A percentile compares a stretch with the other conserved stretches of the same genome.
phyloP scores from a whole-genome alignment of 2,797 vertebrate genomes.

The Darevskia nairensis region DNA sequence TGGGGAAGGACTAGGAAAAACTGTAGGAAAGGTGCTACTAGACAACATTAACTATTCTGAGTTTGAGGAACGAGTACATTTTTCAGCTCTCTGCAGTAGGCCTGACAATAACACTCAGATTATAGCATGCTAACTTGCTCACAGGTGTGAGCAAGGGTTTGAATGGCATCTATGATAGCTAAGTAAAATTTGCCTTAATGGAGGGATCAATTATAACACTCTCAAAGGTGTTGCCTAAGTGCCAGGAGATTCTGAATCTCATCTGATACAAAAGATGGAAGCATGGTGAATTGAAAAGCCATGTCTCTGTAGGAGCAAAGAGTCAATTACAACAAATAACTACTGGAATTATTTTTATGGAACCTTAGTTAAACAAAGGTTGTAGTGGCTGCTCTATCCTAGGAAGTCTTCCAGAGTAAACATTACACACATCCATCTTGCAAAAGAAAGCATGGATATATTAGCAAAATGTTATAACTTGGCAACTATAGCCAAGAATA shows the following conservation, averaged over 20 bases:
- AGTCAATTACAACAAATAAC: neutral
- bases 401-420: neutral
- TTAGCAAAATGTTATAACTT: neutral
- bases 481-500: neutral
- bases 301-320: neutral
- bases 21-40: neutral
- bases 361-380: neutral
- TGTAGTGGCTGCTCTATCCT: neutral
- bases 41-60: neutral
- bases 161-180: neutral
- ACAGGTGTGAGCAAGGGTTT: neutral
- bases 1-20: neutral
- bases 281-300: neutral
- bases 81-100: neutral
- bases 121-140: neutral
- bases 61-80: accelerated
- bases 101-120: neutral
- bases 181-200: neutral
- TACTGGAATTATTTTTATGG: neutral
- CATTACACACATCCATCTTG: neutral
- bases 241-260: too few species aligned
- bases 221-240: neutral
- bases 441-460: neutral
- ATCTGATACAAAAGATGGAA: neutral
- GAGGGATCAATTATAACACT: neutral